A percentile compares a stretch with the other conserved stretches of the same genome.
phyloP scores from a whole-genome alignment of 92 coral and sea anemone species.

The Ricordea florida region DNA sequence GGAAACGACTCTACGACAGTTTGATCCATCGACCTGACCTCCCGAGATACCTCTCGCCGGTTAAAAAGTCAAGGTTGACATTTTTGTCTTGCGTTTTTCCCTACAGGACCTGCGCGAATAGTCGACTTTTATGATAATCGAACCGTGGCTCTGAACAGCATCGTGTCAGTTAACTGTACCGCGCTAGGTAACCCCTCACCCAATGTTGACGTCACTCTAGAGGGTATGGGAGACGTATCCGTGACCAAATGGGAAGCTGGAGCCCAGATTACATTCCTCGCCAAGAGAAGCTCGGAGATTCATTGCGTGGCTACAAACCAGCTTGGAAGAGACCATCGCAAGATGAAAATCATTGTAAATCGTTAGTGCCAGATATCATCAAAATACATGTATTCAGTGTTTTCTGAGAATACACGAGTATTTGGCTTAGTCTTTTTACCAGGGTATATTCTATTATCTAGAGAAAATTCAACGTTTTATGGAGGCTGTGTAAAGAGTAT shows the following conservation, averaged over 20 bases:
- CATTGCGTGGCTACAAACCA: slow-evolving; percentile 50
- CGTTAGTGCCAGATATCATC: slow-evolving; percentile 42
- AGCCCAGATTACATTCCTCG: slow-evolving; percentile 43
- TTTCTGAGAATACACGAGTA: too few species aligned
- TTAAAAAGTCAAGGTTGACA: too few species aligned
- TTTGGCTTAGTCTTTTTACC: too few species aligned
- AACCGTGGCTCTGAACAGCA: neutral
- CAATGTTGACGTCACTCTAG: slow-evolving; percentile 11
- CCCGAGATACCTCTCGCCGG: too few species aligned
- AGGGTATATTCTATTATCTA: too few species aligned
- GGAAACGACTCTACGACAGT: too few species aligned
- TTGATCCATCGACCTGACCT: too few species aligned
- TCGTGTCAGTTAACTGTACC: slow-evolving; percentile 35
- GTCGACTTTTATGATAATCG: neutral
- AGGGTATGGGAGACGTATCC: slow-evolving; percentile 10
- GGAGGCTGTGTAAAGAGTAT: too few species aligned
- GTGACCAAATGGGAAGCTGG: slow-evolving; percentile 16
- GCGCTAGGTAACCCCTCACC: slow-evolving; percentile 63
- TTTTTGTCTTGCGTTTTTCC: neutral
- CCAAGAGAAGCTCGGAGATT: slow-evolving; percentile 33
- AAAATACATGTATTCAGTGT: too few species aligned
- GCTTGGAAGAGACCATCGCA: slow-evolving; percentile 30
- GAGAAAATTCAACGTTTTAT: too few species aligned
- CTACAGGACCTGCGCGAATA: slow-evolving; percentile 4
- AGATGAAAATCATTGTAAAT: slow-evolving; percentile 32